Conservation (phyloP, 1,140 invertebrate genomes). For the Aphidius ervi region DNA sequence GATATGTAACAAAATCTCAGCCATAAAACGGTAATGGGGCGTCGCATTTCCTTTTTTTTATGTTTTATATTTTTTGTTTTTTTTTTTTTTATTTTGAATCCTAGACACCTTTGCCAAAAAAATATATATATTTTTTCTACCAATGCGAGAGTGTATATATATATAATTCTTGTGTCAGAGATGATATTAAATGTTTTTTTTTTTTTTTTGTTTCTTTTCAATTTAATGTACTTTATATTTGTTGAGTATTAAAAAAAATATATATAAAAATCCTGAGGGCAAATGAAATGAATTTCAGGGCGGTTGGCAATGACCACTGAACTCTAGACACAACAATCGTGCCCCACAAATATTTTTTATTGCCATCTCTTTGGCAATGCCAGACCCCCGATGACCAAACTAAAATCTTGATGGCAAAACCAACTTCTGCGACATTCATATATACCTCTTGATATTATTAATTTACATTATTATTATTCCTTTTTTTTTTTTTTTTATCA, state of each 20-base stretch:
- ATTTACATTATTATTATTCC: too few species aligned
- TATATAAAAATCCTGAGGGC: too few species aligned
- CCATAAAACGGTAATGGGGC: conserved; percentile 53
- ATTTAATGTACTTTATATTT: not conserved
- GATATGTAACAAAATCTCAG: conserved; percentile 50
- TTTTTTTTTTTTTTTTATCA: too few species aligned
- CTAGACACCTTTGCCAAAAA: not conserved
- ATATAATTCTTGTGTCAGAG: too few species aligned
- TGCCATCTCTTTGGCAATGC: too few species aligned
- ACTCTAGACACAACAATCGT: conserved; percentile 46
- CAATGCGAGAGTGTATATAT: too few species aligned
- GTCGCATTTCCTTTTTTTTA: conserved; percentile 46
- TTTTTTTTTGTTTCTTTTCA: not conserved
- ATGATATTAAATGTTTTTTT: conserved; percentile 4
- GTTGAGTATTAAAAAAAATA: not conserved
- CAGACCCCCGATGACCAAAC: too few species aligned
- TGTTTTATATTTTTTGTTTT: conserved; percentile 4
- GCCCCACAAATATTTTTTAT: conserved; percentile 10
- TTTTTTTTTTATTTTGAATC: not conserved
- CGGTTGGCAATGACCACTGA: conserved; percentile 25
- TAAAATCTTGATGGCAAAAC: too few species aligned
- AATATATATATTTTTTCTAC: too few species aligned
- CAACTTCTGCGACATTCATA: too few species aligned
- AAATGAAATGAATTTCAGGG: conserved; percentile 21
- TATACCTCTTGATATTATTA: too few species aligned